phyloP scores from a whole-genome alignment of 2,113 vertebrate genomes.

The Triplophysa dalaica region DNA sequence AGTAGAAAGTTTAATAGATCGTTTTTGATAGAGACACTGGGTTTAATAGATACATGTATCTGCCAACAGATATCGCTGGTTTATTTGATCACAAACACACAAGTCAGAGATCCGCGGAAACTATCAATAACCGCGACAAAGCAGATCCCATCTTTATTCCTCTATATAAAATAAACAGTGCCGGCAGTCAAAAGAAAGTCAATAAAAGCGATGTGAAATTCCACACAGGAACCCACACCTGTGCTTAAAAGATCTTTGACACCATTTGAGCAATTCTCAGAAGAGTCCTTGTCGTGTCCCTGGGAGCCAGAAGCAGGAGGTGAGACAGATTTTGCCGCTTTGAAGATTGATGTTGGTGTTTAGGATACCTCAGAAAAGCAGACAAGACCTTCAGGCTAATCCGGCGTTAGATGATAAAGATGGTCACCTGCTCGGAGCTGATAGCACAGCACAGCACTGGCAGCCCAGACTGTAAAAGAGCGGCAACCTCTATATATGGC shows the following conservation, averaged over 20 bases:
- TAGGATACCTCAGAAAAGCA: conserved; percentile 49
- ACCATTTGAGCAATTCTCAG: conserved; percentile 58
- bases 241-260: conserved; percentile 54
- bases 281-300: conserved; percentile 68
- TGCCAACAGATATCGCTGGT: background rate
- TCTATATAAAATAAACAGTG: conserved; percentile 8
- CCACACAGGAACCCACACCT: conserved; percentile 10
- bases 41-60: background rate
- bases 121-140: conserved; percentile 58
- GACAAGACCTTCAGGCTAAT: conserved; percentile 55
- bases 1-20: too few species aligned
- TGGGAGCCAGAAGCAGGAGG: conserved; percentile 35
- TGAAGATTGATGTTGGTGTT: conserved; percentile 43
- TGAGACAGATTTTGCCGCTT: conserved; percentile 24
- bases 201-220: conserved; percentile 47
- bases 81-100: conserved; percentile 38
- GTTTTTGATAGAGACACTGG: too few species aligned
- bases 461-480: conserved; percentile 36
- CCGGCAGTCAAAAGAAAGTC: conserved; percentile 24
- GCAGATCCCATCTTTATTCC: conserved; percentile 40
- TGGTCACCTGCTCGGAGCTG: conserved; percentile 62
- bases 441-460: conserved; percentile 59
- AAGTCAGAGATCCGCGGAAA: conserved; percentile 33
- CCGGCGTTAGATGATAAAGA: conserved; percentile 45
- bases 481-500: background rate